These are phyloP conservation scores for Danaus chrysippus DNA, from an alignment of 2,888 invertebrate genomes.

Conservation along the genomic window DNA sequence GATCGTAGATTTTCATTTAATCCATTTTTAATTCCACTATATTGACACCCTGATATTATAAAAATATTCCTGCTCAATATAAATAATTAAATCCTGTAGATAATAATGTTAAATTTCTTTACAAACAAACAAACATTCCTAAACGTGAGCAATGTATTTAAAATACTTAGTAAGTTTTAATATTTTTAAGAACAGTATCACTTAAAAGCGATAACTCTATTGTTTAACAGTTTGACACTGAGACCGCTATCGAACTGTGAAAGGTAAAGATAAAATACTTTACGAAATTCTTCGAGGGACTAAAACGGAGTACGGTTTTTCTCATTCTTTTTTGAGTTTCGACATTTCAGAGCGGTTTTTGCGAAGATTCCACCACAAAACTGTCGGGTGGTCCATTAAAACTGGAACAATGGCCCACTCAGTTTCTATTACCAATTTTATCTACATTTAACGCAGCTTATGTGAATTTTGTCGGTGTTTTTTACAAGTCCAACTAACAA, in stretches of 20 bases:
- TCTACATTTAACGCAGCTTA: conserved; percentile 72
- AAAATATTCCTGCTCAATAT: too few species aligned
- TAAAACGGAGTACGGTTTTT: conserved; percentile 67
- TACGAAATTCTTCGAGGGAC: conserved; percentile 69
- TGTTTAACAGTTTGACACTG: conserved; percentile 61
- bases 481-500: conserved; percentile 45
- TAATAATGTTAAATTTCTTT: neutral
- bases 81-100: neutral
- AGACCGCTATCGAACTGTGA: conserved; percentile 70
- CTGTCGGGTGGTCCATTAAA: conserved; percentile 75
- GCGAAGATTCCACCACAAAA: conserved; percentile 54
- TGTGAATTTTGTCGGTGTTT: conserved; percentile 62
- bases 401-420: conserved; percentile 70
- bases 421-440: conserved; percentile 69
- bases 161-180: conserved; percentile 32
- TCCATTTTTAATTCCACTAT: too few species aligned
- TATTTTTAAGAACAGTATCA: conserved; percentile 46
- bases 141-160: conserved; percentile 15
- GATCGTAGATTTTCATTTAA: too few species aligned
- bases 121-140: conserved; percentile 12
- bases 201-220: conserved; percentile 60
- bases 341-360: conserved; percentile 62
- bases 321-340: conserved; percentile 60
- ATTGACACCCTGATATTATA: too few species aligned
- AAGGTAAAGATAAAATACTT: conserved; percentile 71